These are phyloP conservation scores for Isoperla grammatica DNA, from an alignment of 2,888 invertebrate species.

Conservation along the genomic window DNA sequence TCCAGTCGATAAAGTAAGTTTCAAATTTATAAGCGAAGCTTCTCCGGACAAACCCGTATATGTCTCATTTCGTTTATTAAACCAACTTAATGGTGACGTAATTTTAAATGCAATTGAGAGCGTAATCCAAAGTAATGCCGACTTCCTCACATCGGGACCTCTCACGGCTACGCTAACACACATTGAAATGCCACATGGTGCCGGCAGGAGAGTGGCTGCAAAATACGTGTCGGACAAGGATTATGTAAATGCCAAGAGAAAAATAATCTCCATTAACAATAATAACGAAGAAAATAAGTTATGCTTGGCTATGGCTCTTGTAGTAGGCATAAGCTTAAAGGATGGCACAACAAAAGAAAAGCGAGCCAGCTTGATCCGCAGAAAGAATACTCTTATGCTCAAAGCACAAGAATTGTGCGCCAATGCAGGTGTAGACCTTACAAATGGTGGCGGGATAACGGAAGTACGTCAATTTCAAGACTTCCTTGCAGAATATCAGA, in stretches of 20 bases:
- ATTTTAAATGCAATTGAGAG: neutral
- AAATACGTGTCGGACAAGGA: neutral
- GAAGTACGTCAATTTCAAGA: conserved; percentile 3
- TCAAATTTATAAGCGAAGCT: too few species aligned
- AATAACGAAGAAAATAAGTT: neutral
- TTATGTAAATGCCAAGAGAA: neutral
- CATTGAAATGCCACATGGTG: neutral
- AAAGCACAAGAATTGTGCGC: conserved; percentile 1
- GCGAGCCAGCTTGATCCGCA: neutral
- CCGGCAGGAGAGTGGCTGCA: neutral
- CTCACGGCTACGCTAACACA: neutral
- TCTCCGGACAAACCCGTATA: too few species aligned
- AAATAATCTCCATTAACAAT: neutral
- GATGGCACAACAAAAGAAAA: neutral
- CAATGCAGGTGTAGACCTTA: neutral
- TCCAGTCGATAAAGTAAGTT: too few species aligned
- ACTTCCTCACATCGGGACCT: neutral
- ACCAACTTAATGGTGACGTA: neutral
- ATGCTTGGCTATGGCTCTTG: conserved; percentile 7
- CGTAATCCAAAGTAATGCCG: conserved; percentile 11
- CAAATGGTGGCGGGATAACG: conserved; percentile 4
- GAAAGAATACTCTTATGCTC: neutral
- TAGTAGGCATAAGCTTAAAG: neutral
- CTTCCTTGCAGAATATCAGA: neutral
- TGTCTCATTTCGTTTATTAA: too few species aligned